Evolutionary conservation across 64 coral and sea anemone species (phyloP), one percentile per base, ranked within the genome.

Genomic region (Astreopora myriophthalma): DNA sequence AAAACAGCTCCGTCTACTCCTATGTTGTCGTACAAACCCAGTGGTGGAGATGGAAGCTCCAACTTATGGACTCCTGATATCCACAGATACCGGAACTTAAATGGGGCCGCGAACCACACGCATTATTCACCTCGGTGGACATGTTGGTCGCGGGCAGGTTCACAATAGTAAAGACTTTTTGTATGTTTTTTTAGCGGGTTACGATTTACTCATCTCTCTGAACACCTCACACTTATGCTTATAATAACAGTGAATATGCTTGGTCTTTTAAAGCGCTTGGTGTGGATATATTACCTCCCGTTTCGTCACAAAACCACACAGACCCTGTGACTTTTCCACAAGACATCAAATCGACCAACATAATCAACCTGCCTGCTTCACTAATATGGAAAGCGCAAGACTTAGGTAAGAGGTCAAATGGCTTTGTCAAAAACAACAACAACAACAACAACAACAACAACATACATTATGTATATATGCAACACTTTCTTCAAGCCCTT

Each of bases 321-420:
- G 26, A 14, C 35, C n/a, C 55, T 24, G 79, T 83, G 22, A 63
- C 57, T 24, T 83, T 83, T 25, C 79, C 79, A 37, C 8, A 39
- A 83, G 57, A 65, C 22, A 57, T 0, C 34, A 33, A 14, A 39
- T 14, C 60, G 30, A 65, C 57, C 33, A 27, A 58, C 57, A 83
- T 13, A 34, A 83, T 83, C 32, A 83, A 83, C 0, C 34, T 83
- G 29, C 79, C 79, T 24, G 31, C 57, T 5, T 83, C 79, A 22
- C 51, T 83, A 2, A 83, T 83, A 22, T 65, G 79, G 79, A 83
- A n/a, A 65, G 79, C 79, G 36, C 79, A 83, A 25, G 19, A 39
- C 0, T 10, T 33, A 83, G 79, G 79, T 83, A 24, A 3, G 52
- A 17, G 16, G 52, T 13, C 8, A 58, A 58, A 20, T 58, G 16